Evolutionary conservation across 2,113 vertebrate genomes (phyloP), one percentile per base, ranked within the genome.

Genomic region (Ancistrus triradiatus): DNA sequence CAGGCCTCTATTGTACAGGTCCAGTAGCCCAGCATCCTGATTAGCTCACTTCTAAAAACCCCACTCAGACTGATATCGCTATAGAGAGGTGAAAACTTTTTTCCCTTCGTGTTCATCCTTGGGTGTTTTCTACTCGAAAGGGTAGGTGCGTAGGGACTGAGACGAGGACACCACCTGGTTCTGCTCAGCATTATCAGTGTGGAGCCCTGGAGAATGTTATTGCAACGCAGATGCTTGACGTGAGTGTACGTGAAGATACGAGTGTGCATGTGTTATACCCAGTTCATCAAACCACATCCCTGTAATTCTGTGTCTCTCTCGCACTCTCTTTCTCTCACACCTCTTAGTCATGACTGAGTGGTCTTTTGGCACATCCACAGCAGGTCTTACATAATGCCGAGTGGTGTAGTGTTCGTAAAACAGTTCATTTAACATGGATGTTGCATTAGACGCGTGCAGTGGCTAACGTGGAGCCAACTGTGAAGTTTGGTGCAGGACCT

Each of bases 11-110:
- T n/a, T n/a, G n/a, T n/a, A n/a, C n/a, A n/a, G n/a, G 31, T 28
- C 14, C 35, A 18, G 31, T 53, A 56, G 33, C 51, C 35, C 43
- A 47, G 57, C 43, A 56, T 60, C 19, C 40, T 62, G 64, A 72
- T 67, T 62, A 67, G 63, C 63, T 52, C 63, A 52, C 43, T 72
- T 62, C 56, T 58, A 58, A 62, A 72, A 67, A 72, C 69, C 59
- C 27, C 5, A 28, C 48, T 55, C 52, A 43, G 37, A 19, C 27
- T 55, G 18, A 57, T 35, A 44, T 24, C 11, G 3, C 19, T 46
- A 33, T 21, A 59, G 22, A 44, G 13, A 27, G 17, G 25, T 9
- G n/a, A 14, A 10, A 35, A 7, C 21, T 51, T 59, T 50, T n/a
- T n/a, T n/a, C n/a, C n/a, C n/a, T n/a, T n/a, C n/a, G n/a, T n/a